Base-by-base conservation (phyloP, 2,113 vertebrate species). In the Silurus asotus region DNA sequence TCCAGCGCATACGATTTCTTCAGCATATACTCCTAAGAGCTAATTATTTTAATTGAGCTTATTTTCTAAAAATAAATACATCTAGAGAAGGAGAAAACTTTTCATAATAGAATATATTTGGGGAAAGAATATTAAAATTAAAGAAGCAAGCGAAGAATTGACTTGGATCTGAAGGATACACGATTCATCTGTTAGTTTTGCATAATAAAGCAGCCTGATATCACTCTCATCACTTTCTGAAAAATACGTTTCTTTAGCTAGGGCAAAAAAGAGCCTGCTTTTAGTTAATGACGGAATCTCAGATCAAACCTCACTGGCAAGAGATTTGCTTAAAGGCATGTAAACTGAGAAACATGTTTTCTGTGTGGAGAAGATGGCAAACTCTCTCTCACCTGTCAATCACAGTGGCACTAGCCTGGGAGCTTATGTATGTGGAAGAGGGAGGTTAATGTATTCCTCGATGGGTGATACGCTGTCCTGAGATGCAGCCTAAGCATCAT, bases 1-100 rank as follows among this genome's bases (percentile, higher is more conserved):
- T 93, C 91, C 88, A 90, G 90, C 89, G 90, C 89, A 90, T 89
- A 59, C 91, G 93, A 94, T 93, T 91, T 92, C 91, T 93, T 88
- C 88, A 85, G 64, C 83, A 90, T 92, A 89, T 62, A 55, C 81
- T 6, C 82, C 58, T 45, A 4, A 77, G 6, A 72, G 48, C 88
- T 90, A 88, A 80, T 37, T 49, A 64, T 86, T 92, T 91, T 92
- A 91, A 89, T 90, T 90, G 15, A 25, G 20, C 45, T n/a, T 6
- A 64, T 11, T 10, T 64, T 62, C 11, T 2, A 48, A 69, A 37
- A 61, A 61, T 19, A 25, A 67, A 65, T 23, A 49, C 4, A 53
- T 23, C 8, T 70, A 70, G 25, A 14, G 23, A 77, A 77, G 55
- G 13, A 0, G 8, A 3, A 17, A 15, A 17, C 11, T 53, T 53